phyloP scores from a whole-genome alignment of 2,888 invertebrate species.

The Digitonthophagus gazella region DNA sequence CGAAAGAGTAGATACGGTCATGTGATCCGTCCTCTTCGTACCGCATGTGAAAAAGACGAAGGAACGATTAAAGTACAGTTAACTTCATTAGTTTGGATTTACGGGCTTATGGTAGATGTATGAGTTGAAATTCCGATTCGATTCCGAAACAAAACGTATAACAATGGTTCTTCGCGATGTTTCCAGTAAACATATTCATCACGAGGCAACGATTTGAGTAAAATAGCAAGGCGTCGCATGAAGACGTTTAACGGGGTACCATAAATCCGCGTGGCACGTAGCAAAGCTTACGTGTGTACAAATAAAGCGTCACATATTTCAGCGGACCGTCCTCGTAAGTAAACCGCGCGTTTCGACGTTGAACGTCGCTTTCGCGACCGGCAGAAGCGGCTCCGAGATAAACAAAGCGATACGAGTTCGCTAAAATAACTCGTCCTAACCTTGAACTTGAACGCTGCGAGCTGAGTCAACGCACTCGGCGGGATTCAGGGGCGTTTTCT shows the following conservation, averaged over 20 bases:
- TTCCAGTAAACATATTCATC: not conserved
- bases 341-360: not conserved
- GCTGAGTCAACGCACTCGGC: conserved; percentile 35
- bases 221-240: not conserved
- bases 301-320: not conserved
- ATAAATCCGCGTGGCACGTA: not conserved
- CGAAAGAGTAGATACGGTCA: no score
- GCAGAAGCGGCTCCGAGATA: conserved; percentile 26
- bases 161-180: not conserved
- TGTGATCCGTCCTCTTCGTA: no score
- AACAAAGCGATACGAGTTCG: conserved; percentile 35
- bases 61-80: no score
- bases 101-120: no score
- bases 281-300: not conserved
- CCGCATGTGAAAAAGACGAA: no score
- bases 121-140: no score
- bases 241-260: not conserved
- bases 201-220: not conserved
- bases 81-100: no score
- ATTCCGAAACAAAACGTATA: no score
- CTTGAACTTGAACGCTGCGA: conserved; percentile 39
- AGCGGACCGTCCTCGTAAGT: not conserved
- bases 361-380: not conserved
- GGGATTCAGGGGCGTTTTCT: not conserved
- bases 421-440: conserved; percentile 39